These are phyloP conservation scores for Falco berigora DNA, from an alignment of 2,797 vertebrate genomes.

Conservation along the genomic window DNA sequence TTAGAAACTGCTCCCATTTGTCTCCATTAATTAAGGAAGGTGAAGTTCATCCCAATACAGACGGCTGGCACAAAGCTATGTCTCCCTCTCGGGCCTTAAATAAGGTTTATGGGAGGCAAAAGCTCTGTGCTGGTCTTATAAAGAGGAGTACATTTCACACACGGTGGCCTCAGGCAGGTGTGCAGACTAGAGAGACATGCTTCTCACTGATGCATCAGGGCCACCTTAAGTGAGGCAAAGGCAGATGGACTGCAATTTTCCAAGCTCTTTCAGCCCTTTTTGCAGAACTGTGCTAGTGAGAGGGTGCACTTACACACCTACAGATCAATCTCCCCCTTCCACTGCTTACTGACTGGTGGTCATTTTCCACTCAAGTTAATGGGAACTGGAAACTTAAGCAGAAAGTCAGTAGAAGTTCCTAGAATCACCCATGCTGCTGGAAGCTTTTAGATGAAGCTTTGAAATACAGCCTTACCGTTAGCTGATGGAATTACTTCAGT, in stretches of 20 bases:
- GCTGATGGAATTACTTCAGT: conserved; percentile 68
- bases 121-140: neutral
- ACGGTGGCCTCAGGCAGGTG: neutral
- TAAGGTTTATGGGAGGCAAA: neutral
- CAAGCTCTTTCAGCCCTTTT: neutral
- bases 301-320: neutral
- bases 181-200: neutral
- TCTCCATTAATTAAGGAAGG: neutral
- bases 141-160: neutral
- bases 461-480: conserved; percentile 63
- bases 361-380: neutral
- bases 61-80: neutral
- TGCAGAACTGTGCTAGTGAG: neutral
- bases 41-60: neutral
- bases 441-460: neutral
- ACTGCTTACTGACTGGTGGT: neutral
- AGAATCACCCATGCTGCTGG: neutral
- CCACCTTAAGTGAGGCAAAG: neutral
- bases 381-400: neutral
- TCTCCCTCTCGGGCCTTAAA: neutral
- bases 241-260: neutral
- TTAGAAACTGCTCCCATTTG: neutral
- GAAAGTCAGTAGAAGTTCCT: neutral
- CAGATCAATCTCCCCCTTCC: neutral
- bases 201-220: neutral